Conservation (phyloP, 1,140 invertebrate species). For the Rhyzopertha dominica region DNA sequence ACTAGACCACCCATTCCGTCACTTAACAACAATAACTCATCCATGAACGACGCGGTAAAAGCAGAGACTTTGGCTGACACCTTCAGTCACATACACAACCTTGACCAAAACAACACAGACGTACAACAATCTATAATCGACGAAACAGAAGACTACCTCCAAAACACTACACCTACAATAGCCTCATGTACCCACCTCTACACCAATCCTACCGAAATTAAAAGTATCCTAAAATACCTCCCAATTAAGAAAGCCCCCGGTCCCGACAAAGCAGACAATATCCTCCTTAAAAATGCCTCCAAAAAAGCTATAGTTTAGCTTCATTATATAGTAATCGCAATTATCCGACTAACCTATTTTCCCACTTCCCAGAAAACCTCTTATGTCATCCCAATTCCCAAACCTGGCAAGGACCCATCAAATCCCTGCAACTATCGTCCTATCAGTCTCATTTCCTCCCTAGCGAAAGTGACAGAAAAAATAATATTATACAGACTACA, state of each 20-base stretch:
- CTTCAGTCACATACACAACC: too few species aligned
- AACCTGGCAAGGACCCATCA: conserved; percentile 31
- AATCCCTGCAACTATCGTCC: conserved; percentile 37
- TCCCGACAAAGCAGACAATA: conserved; percentile 27
- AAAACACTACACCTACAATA: too few species aligned
- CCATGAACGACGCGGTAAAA: too few species aligned
- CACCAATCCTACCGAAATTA: too few species aligned
- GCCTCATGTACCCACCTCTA: too few species aligned
- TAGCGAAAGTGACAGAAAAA: conserved; percentile 41
- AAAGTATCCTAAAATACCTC: conserved; percentile 25
- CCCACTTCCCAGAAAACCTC: conserved; percentile 36
- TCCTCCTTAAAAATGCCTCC: conserved; percentile 28
- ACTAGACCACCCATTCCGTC: too few species aligned
- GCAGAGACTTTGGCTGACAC: too few species aligned
- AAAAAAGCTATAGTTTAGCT: conserved; percentile 29
- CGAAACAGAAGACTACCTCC: too few species aligned
- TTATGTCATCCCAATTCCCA: conserved; percentile 34
- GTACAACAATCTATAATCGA: too few species aligned
- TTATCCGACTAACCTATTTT: conserved; percentile 30
- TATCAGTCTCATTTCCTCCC: conserved; percentile 36
- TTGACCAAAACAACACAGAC: too few species aligned
- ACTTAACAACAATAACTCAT: too few species aligned
- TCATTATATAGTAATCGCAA: conserved; percentile 35
- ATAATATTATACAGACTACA: conserved; percentile 30
- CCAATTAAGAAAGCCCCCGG: conserved; percentile 33